These are phyloP conservation scores for Micrasema minimum DNA, from an alignment of 1,140 invertebrate genomes.

Conservation along the genomic window DNA sequence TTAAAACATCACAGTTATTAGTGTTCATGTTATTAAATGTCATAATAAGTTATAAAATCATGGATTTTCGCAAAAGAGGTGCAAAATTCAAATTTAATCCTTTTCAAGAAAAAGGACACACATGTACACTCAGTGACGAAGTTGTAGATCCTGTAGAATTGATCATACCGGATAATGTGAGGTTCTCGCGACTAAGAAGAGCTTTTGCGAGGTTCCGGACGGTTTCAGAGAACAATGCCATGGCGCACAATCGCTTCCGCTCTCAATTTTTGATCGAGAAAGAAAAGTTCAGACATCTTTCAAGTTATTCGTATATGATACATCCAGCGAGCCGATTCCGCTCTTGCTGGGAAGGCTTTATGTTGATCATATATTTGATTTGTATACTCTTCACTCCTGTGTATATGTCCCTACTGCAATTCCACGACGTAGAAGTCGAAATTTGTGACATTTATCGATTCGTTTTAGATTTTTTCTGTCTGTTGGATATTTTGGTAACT, in stretches of 20 bases:
- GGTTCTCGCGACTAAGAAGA: background rate
- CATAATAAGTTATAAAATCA: background rate
- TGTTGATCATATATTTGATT: constrained; percentile 16
- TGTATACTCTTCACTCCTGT: background rate
- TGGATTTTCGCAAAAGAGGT: constrained; percentile 2
- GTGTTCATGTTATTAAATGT: no score
- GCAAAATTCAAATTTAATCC: background rate
- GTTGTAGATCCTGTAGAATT: background rate
- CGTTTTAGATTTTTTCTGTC: constrained; percentile 1
- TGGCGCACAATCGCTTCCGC: constrained; percentile 15
- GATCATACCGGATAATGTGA: background rate
- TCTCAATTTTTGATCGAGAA: constrained; percentile 35
- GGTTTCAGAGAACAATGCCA: constrained; percentile 14
- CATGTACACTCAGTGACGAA: constrained; percentile 26
- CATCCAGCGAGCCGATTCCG: constrained; percentile 36
- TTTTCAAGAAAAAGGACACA: constrained; percentile 32
- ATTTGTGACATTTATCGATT: background rate
- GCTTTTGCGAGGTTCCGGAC: background rate
- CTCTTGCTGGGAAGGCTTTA: constrained; percentile 30
- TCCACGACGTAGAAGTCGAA: background rate
- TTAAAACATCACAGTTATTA: no score
- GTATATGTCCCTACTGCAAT: constrained; percentile 16
- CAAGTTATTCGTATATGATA: constrained; percentile 32
- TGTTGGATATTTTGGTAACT: constrained; percentile 18
- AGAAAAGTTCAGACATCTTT: constrained; percentile 35